Conservation (phyloP, 2,888 invertebrate genomes). For the Tridacna gigas region DNA sequence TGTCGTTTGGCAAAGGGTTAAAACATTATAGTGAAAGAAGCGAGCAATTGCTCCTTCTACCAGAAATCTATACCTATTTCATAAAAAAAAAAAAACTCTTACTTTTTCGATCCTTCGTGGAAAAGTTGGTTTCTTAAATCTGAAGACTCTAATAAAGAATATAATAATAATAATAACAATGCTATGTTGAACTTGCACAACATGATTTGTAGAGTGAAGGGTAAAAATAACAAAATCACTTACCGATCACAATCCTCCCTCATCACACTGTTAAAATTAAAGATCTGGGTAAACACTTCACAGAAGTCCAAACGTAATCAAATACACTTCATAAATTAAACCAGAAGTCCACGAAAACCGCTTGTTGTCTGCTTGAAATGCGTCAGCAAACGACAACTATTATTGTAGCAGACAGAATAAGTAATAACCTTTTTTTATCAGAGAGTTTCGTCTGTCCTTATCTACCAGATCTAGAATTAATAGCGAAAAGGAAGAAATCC, state of each 20-base stretch:
- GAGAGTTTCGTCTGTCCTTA: constrained; percentile 11
- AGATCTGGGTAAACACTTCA: not conserved
- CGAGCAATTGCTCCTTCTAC: too few relatives aligned
- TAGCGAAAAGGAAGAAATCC: constrained; percentile 6
- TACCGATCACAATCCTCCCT: not conserved
- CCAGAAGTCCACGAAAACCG: not conserved
- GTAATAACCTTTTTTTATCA: not conserved
- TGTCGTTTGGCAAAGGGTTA: too few relatives aligned
- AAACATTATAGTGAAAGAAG: too few relatives aligned
- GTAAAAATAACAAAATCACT: not conserved
- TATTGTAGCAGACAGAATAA: not conserved
- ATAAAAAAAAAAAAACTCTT: too few relatives aligned
- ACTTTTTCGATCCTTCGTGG: too few relatives aligned
- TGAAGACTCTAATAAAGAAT: too few relatives aligned
- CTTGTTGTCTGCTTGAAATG: not conserved
- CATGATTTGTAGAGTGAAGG: not conserved
- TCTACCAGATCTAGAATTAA: constrained; percentile 4
- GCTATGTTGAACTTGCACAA: too few relatives aligned
- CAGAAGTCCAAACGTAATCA: not conserved
- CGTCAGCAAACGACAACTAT: not conserved
- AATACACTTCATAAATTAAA: constrained; percentile 12
- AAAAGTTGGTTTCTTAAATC: too few relatives aligned
- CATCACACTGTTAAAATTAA: not conserved
- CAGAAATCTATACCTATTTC: too few relatives aligned
- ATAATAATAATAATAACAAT: too few relatives aligned